Evolutionary conservation across 30 jellyfish, hydroid and myxozoan species (phyloP), one percentile per base, ranked within the genome.

Genomic region (Nemopilema nomurai): DNA sequence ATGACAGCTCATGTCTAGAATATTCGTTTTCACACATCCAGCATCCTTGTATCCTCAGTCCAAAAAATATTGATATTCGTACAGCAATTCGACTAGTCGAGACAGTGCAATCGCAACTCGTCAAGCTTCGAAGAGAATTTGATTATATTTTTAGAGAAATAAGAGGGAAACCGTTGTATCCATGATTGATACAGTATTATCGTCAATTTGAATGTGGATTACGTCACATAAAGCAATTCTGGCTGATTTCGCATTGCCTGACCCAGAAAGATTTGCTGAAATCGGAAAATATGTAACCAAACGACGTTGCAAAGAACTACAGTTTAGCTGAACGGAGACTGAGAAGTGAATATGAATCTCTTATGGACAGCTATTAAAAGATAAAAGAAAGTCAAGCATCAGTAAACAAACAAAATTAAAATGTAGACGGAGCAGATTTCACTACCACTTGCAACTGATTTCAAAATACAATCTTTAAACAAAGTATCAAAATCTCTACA

Each of bases 71-170:
- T 49, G 90, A 67, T 74, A 31, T 66, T 49, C 67, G 69, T 8
- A 82, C 91, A 6, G 91, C 91, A n/a, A 51, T 69, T 0, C 16
- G 85, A 21, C 69, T 82, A n/a, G 85, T 82, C 21, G 91, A 82
- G 31, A 82, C 91, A 82, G 85, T 50, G 32, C 67, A 82, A 70
- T 1, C 33, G 26, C 91, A 82, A 51, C 91, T 82, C 4, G 69
- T 0, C 16, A 4, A 32, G 51, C 77, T 82, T 69, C n/a, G n/a
- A n/a, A n/a, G n/a, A n/a, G n/a, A n/a, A n/a, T n/a, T n/a, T n/a
- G n/a, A n/a, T n/a, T n/a, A 28, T 16, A 67, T 16, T 13, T 25
- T 18, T 13, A 13, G 13, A 22, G 18, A 25, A 67, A 67, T 16
- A 16, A n/a, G n/a, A n/a, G n/a, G n/a, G 84, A 84, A 71, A 71